phyloP scores from a whole-genome alignment of 2,888 invertebrate genomes.

The Eupelmus urozonus region DNA sequence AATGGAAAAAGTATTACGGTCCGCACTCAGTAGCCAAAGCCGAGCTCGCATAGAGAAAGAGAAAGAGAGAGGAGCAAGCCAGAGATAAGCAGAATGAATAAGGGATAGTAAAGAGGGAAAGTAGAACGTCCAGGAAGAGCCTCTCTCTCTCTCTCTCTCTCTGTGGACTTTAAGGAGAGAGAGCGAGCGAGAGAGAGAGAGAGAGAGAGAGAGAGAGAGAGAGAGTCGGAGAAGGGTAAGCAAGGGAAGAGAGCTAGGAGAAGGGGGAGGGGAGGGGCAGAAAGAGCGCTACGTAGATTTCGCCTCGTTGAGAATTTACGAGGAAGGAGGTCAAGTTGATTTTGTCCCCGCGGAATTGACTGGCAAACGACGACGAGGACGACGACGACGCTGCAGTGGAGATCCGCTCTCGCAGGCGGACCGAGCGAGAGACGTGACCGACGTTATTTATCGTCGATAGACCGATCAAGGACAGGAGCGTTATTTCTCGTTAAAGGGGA shows the following conservation, averaged over 20 bases:
- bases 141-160: neutral
- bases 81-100: slow-evolving; percentile 43
- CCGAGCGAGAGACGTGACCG: slow-evolving; percentile 56
- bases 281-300: slow-evolving; percentile 45
- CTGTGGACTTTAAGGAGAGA: slow-evolving; percentile 12
- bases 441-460: slow-evolving; percentile 69
- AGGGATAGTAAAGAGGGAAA: neutral
- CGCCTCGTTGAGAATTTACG: slow-evolving; percentile 62
- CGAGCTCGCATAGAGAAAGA: neutral
- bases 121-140: too few species aligned
- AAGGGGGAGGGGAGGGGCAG: neutral
- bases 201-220: neutral
- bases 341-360: slow-evolving; percentile 61
- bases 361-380: slow-evolving; percentile 42
- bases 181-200: slow-evolving; percentile 1
- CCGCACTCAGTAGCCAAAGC: too few species aligned
- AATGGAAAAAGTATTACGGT: slow-evolving; percentile 24
- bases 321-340: slow-evolving; percentile 66
- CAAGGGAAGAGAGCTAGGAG: neutral
- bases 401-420: too few species aligned
- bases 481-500: slow-evolving; percentile 52
- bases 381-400: too few species aligned
- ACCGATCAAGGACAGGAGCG: slow-evolving; percentile 44
- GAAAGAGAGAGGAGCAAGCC: neutral
- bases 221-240: too few species aligned